A percentile compares a stretch with the other conserved stretches of the same genome.
Conservation (phyloP, 2,888 invertebrate species). For the Melikaiella ostensackeni region DNA sequence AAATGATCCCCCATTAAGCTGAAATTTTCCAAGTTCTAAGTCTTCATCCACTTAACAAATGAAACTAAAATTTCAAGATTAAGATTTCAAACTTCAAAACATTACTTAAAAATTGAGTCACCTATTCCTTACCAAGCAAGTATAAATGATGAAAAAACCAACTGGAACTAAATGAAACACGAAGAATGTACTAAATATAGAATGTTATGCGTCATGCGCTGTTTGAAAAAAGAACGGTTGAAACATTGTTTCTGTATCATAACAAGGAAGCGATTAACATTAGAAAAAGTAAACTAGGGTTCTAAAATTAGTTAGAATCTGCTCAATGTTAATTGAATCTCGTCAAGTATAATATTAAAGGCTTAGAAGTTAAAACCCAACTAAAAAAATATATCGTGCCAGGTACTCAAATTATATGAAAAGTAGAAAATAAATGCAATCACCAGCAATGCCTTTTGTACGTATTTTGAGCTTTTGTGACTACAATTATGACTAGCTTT, state of each 20-base stretch:
- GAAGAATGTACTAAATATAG: not conserved
- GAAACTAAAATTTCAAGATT: too few relatives aligned
- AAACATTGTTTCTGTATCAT: too few relatives aligned
- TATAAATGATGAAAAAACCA: not conserved
- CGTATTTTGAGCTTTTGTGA: slow-evolving; percentile 13
- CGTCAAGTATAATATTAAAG: not conserved
- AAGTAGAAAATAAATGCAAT: not conserved
- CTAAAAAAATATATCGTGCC: slow-evolving; percentile 21
- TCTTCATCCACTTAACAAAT: too few relatives aligned
- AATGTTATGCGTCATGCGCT: not conserved
- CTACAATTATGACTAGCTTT: slow-evolving; percentile 27
- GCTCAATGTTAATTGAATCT: not conserved
- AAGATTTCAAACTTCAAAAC: not conserved
- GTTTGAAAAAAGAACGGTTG: not conserved
- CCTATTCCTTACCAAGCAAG: not conserved
- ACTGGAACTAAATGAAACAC: not conserved
- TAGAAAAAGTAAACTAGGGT: not conserved
- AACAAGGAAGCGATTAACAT: not conserved
- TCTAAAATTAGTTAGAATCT: not conserved
- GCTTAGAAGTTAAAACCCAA: not conserved
- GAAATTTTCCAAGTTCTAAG: too few relatives aligned
- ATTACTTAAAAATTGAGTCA: slow-evolving; percentile 8
- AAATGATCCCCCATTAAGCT: too few relatives aligned
- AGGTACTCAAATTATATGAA: slow-evolving; percentile 27
- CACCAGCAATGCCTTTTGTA: not conserved